Base-by-base conservation (phyloP, 2,113 vertebrate genomes). In the Dolichallabes microphthalmus region DNA sequence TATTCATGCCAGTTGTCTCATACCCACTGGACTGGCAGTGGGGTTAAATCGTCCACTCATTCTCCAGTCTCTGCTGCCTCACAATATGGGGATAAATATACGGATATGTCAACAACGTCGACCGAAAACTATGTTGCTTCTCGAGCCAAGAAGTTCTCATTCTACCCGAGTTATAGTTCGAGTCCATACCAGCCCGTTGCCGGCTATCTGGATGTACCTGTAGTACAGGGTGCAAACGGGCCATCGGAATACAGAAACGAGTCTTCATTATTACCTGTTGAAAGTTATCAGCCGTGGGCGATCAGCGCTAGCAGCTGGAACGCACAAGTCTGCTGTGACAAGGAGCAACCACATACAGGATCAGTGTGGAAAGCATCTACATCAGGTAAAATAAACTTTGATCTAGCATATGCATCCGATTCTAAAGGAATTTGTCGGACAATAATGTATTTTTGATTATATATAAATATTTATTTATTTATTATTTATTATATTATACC, bases 261-360 rank as follows among this genome's bases (percentile, higher is more conserved):
- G 53, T 90, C 98, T 71, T 92, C 98, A 69, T 93, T 99, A 89
- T 87, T 99, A 87, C 96, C 97, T 83, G 96, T 98, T 96, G 98
- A 99, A 91, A 96, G 97, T 92, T 99, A 99, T 93, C 98, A 99
- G 92, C 97, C 98, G 3, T 99, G 97, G 98, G 94, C 96, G 87
- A 95, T 98, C 93, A 94, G 96, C 88, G 57, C 88, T 1, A 97
- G 97, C 84, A 95, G 97, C 19, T 99, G 98, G 98, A 98, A 97
- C 89, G 96, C 98, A 87, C 98, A 98, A 90, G 96, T 98, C 92
- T 99, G 97, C 93, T 98, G 98, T 94, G 92, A 96, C 90, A 99
- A 99, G 92, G 98, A 99, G 90, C 98, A 98, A 92, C 92, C 95
- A 87, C 97, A 97, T 92, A 94, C 96, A 83, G 96, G 96, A 86